Evolutionary conservation across 2,888 invertebrate genomes (phyloP), one percentile per base, ranked within the genome.

Genomic region (Molorchus minor): DNA sequence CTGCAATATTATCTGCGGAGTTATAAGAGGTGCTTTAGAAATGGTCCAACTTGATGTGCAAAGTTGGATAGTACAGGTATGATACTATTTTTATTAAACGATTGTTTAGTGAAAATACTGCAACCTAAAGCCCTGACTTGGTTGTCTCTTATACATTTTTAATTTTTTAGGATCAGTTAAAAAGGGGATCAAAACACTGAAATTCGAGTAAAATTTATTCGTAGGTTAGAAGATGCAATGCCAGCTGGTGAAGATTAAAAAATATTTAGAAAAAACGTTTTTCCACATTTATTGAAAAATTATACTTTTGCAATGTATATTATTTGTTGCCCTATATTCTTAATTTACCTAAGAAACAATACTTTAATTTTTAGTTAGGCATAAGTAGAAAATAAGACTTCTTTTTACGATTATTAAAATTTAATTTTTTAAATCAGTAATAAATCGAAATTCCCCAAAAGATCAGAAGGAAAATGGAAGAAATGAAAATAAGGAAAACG

Each of bases 41-140:
- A 99, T 99, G 96, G 97, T 98, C 35, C 98, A 98, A 79, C 86
- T 98, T 78, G 98, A 98, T 81, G 93, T 98, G 3, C 91, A 93
- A 74, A 91, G 93, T 70, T 94, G 93, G 92, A 96, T 98, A 84
- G 90, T 93, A 1, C 90, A 89, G 68, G 79, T 79, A 69, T 85
- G 86, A 86, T 17, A n/a, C n/a, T n/a, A n/a, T n/a, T n/a, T n/a
- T n/a, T n/a, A n/a, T n/a, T n/a, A n/a, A n/a, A n/a, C n/a, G n/a
- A n/a, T n/a, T n/a, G n/a, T n/a, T n/a, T n/a, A n/a, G n/a, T n/a
- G n/a, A n/a, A n/a, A n/a, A n/a, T n/a, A n/a, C n/a, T n/a, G n/a
- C n/a, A n/a, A n/a, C n/a, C n/a, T n/a, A n/a, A n/a, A n/a, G n/a
- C n/a, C n/a, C n/a, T n/a, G n/a, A n/a, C n/a, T n/a, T n/a, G n/a